Percentiles rank a stretch among this genome's conserved stretches.
Evolutionary conservation across 2,888 invertebrate genomes (phyloP).

Genomic region (Temnothorax ravouxi): DNA sequence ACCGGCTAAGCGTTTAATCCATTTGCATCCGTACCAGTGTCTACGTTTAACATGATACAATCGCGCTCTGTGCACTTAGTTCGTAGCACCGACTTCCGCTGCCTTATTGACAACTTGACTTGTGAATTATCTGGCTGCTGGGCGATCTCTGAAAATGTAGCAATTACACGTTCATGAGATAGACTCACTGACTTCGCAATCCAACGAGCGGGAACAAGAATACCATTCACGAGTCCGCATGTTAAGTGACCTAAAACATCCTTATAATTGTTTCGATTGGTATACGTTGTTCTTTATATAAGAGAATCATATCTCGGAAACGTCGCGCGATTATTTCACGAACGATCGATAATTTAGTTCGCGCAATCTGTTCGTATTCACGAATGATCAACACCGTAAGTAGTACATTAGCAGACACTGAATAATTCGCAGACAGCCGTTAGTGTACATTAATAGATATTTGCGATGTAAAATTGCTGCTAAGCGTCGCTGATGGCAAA

Average conservation of each 20-base stretch:
- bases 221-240: neutral
- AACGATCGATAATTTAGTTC: neutral
- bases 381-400: neutral
- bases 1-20: constrained; percentile 43
- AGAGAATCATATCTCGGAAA: neutral
- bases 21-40: constrained; percentile 41
- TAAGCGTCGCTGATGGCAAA: neutral
- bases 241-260: neutral
- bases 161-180: constrained; percentile 23
- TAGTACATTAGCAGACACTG: constrained; percentile 8
- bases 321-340: neutral
- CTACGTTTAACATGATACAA: constrained; percentile 26
- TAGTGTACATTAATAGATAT: neutral
- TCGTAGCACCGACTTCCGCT: neutral
- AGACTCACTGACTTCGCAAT: neutral
- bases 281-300: neutral
- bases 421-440: neutral
- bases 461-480: neutral
- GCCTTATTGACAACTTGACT: constrained; percentile 36
- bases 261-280: neutral
- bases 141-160: neutral
- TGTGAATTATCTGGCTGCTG: constrained; percentile 1
- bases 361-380: neutral
- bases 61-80: constrained; percentile 10
- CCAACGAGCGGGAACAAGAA: neutral